These are phyloP conservation scores for Coilia nasus DNA, from an alignment of 2,797 vertebrate genomes.

Conservation along the genomic window DNA sequence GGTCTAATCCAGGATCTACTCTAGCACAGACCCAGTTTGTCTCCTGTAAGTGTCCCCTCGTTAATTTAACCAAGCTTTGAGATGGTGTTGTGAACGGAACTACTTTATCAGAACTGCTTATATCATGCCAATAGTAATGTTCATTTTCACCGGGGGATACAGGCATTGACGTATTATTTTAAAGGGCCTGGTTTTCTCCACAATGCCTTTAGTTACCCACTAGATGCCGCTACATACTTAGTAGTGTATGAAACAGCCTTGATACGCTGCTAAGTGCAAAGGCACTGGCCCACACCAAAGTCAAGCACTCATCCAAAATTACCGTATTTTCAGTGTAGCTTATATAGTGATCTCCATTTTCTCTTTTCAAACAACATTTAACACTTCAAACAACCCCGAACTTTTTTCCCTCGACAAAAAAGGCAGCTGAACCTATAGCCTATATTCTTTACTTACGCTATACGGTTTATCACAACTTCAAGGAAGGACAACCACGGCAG, in stretches of 20 bases:
- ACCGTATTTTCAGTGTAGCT: background rate
- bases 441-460: background rate
- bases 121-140: conserved; percentile 9
- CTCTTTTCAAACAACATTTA: background rate
- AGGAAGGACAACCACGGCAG: conserved; percentile 47
- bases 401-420: background rate
- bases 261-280: conserved; percentile 23
- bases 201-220: conserved; percentile 25
- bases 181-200: conserved; percentile 13
- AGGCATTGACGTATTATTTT: conserved; percentile 12
- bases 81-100: background rate
- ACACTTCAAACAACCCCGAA: no score
- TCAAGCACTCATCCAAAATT: conserved; percentile 18
- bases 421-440: conserved; percentile 21
- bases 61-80: background rate
- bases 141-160: background rate
- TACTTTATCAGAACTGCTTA: background rate
- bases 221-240: conserved; percentile 22
- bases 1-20: background rate
- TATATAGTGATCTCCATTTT: background rate
- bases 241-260: background rate
- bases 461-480: conserved; percentile 9
- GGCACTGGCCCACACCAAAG: conserved; percentile 25
- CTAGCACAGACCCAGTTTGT: background rate
- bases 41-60: background rate